phyloP scores from a whole-genome alignment of 1,140 invertebrate genomes.

The Archegozetes longisetosus region DNA sequence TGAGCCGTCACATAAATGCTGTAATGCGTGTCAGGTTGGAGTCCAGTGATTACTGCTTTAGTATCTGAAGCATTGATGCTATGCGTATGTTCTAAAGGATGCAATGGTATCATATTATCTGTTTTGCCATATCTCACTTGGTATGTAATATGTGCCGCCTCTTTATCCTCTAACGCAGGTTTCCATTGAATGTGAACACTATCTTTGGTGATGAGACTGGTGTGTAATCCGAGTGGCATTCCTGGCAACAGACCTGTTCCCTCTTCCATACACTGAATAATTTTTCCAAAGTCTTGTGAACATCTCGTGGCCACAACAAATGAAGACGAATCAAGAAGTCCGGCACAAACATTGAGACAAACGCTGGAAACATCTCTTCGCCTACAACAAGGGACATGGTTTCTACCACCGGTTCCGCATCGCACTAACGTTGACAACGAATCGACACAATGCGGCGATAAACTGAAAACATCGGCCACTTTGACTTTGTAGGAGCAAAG shows the following conservation, averaged over 20 bases:
- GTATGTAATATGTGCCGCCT: constrained; percentile 45
- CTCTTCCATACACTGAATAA: constrained; percentile 67
- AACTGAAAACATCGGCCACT: constrained; percentile 43
- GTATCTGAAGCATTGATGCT: constrained; percentile 42
- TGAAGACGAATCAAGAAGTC: constrained; percentile 37
- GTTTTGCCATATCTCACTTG: constrained; percentile 43
- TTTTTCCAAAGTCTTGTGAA: constrained; percentile 59
- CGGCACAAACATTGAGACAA: constrained; percentile 54
- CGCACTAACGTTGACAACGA: constrained; percentile 42
- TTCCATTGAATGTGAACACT: constrained; percentile 50
- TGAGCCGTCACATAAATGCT: constrained; percentile 54
- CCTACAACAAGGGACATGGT: constrained; percentile 50
- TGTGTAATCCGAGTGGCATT: constrained; percentile 53
- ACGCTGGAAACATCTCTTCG: constrained; percentile 49
- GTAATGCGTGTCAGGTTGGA: constrained; percentile 47
- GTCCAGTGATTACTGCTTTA: constrained; percentile 35
- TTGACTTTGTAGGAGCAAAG: constrained; percentile 54
- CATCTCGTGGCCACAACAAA: constrained; percentile 41
- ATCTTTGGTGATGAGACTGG: constrained; percentile 39
- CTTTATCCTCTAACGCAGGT: constrained; percentile 41
- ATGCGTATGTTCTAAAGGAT: constrained; percentile 21
- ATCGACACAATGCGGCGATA: constrained; percentile 44
- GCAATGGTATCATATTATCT: constrained; percentile 16
- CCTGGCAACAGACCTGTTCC: constrained; percentile 51
- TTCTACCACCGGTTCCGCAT: constrained; percentile 51